phyloP scores from a whole-genome alignment of 2,888 invertebrate genomes.

The Rhogogaster chlorosoma region DNA sequence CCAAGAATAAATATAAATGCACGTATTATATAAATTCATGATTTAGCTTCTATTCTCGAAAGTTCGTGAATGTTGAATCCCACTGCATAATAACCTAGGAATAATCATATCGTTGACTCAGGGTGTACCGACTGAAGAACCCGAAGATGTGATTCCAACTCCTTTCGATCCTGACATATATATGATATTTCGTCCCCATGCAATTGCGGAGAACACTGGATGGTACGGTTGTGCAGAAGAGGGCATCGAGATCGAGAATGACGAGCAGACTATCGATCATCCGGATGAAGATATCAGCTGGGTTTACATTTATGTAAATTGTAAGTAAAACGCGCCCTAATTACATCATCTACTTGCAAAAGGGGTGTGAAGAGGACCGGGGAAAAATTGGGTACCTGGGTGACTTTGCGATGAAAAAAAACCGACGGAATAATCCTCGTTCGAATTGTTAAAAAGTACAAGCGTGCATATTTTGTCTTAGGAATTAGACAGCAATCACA shows the following conservation, averaged over 20 bases:
- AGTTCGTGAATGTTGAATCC: no score
- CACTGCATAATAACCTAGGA: neutral
- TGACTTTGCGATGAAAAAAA: no score
- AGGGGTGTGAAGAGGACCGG: neutral
- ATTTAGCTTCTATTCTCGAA: neutral
- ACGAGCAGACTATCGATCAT: conserved; percentile 54
- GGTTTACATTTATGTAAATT: conserved; percentile 72
- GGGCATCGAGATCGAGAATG: conserved; percentile 53
- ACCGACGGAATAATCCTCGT: no score
- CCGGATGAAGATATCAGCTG: conserved; percentile 60
- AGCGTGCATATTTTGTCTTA: no score
- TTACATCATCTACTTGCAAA: no score
- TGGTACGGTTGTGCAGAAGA: conserved; percentile 71
- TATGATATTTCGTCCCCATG: conserved; percentile 53
- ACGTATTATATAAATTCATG: neutral
- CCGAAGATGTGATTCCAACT: conserved; percentile 2
- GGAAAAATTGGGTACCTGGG: neutral
- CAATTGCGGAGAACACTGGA: conserved; percentile 70
- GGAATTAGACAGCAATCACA: neutral
- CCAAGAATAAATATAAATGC: conserved; percentile 50
- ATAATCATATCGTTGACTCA: neutral
- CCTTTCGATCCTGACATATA: neutral
- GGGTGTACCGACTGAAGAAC: neutral
- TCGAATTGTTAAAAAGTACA: no score
- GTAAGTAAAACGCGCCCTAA: conserved; percentile 60